Evolutionary conservation across 2,888 invertebrate genomes (phyloP), one percentile per base, ranked within the genome.

Genomic region (Notodonta ziczac): DNA sequence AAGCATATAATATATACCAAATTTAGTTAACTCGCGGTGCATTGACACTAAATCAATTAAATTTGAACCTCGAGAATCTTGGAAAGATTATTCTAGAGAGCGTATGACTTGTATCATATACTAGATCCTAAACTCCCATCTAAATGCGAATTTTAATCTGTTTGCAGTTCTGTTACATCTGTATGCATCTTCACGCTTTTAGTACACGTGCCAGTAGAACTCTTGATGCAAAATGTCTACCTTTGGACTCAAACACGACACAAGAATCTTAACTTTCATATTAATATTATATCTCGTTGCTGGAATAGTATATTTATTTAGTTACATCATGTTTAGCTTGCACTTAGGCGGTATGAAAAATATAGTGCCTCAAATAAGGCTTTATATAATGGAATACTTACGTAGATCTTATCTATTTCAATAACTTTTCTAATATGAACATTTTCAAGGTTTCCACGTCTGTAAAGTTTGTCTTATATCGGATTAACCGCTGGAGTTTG

Each of bases 51-150:
- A 24, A 24, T 24, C 24, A 24, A 24, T 2, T 24, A 24, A 24
- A 24, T 24, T 24, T 24, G 24, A 24, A 24, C 24, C 24, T 24
- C 2, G 24, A 24, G 24, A 24, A 24, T 24, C 24, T 24, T 24
- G 24, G 24, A 24, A 24, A 24, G 1, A 24, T 12, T 7, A 42
- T 42, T 42, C 42, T 42, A 8, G 46, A 13, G 4, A 13, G 61
- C 69, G 56, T 61, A 61, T 59, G 53, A 64, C 32, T 70, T 66
- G 46, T 44, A 58, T 52, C 51, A 4, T 10, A 24, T 8, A 24
- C 16, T 9, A 16, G 14, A 16, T 51, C 8, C 16, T 10, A 6
- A 24, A 52, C 52, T 52, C 32, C 32, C 12, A 32, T 52, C 54
- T 39, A n/a, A 39, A 54, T 54, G n/a, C 35, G 39, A 54, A 39